Base-by-base conservation (phyloP, 2,113 vertebrate species). In the Bos indicus region DNA sequence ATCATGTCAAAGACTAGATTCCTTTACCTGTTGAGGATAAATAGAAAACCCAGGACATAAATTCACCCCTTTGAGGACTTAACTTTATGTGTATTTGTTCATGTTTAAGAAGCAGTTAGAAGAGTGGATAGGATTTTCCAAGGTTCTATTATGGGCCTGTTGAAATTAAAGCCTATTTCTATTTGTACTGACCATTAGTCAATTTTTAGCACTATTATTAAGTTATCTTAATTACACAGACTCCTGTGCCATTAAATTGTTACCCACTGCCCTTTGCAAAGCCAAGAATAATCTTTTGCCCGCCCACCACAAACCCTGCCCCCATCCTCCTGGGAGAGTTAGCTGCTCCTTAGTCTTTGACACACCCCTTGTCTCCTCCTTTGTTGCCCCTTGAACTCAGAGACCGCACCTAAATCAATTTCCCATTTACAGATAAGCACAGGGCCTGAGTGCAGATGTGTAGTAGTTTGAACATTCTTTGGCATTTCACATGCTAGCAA, bases 301-400 rank as follows among this genome's bases (percentile, higher is more conserved):
- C 14, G 43, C 6, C 57, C 11, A 36, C 36, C 7, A 40, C 36
- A 40, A 40, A 3, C 23, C 17, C 74, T 5, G 11, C 28, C 7
- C 77, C 15, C 2, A 10, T 30, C 46, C 13, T 36, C 54, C 12
- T 8, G 0, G 40, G 19, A 67, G 15, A 60, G 33, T n/a, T 9
- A 17, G 8, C 30, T 5, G 8, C 7, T n/a, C 25, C 91, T 64
- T 62, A 21, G 71, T 56, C 74, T 80, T 91, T 2, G 1, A 7
- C 59, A n/a, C 1, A 0, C 16, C 0, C 30, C 26, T 15, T 17
- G 6, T 56, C 57, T 7, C 4, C 0, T 13, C 28, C 17, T 60
- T 12, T 46, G 19, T 28, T 16, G 16, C 15, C 67, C 4, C 36
- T 3, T 15, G 33, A 23, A 7, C 48, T 51, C 12, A 26, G 81